phyloP scores from a whole-genome alignment of 2,113 vertebrate genomes.

The Actinemys pallida region DNA sequence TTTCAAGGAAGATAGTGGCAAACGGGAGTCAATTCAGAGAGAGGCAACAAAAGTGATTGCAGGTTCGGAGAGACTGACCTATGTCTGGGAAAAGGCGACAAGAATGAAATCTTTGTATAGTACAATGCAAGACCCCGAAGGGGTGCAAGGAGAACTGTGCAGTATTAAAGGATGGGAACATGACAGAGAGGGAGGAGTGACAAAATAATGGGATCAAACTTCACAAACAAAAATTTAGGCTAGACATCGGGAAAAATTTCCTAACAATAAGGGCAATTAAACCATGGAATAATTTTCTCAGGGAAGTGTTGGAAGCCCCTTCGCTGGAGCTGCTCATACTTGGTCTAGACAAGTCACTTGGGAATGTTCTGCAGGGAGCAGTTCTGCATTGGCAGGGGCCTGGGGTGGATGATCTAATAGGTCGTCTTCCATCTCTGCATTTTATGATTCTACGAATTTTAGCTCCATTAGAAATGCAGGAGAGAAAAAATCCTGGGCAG shows the following conservation, averaged over 20 bases:
- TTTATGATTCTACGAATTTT: slow-evolving; percentile 32
- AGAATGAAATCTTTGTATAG: neutral
- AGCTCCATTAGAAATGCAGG: neutral
- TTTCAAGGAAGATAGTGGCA: neutral
- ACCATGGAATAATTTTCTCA: neutral
- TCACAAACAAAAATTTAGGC: neutral
- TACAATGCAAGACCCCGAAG: neutral
- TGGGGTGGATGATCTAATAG: slow-evolving; percentile 10
- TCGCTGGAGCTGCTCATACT: neutral
- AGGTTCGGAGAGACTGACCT: neutral
- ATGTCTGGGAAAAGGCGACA: neutral
- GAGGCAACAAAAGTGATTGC: fast-evolving
- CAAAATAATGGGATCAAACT: fast-evolving
- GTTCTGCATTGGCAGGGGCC: slow-evolving; percentile 28
- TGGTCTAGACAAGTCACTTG: neutral
- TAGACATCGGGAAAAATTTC: neutral
- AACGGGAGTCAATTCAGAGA: neutral
- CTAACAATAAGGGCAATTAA: neutral
- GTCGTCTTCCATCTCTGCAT: slow-evolving; percentile 24
- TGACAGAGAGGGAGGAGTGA: neutral
- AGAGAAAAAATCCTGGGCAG: neutral
- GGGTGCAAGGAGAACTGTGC: fast-evolving
- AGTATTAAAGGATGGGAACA: fast-evolving
- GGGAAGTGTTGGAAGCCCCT: neutral
- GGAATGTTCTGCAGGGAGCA: neutral